Conservation (phyloP, 2,113 vertebrate genomes). For the Vimba vimba region DNA sequence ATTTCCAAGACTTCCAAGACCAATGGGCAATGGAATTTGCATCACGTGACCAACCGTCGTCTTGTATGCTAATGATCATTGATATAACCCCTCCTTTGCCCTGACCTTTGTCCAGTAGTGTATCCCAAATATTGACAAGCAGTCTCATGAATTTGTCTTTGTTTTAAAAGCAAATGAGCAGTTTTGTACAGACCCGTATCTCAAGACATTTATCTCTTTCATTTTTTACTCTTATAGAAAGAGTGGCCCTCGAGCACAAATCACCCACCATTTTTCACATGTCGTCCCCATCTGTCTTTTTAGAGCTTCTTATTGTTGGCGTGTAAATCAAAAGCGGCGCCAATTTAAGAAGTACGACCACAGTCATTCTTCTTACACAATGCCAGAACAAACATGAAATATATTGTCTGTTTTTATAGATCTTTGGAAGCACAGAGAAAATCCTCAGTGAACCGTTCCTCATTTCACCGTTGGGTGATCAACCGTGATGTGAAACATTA, state of each 20-base stretch:
- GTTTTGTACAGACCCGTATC: constrained; percentile 12
- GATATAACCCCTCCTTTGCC: constrained; percentile 65
- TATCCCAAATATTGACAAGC: constrained; percentile 28
- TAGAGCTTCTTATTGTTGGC: constrained; percentile 17
- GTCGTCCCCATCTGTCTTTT: constrained; percentile 32
- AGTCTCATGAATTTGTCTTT: constrained; percentile 39
- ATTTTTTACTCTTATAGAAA: constrained; percentile 10
- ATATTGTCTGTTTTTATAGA: constrained; percentile 16
- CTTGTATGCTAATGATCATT: constrained; percentile 74
- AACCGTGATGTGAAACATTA: constrained; percentile 35
- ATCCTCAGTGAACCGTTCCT: constrained; percentile 22
- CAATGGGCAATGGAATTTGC: constrained; percentile 63
- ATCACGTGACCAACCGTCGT: constrained; percentile 65
- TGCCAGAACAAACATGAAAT: constrained; percentile 44
- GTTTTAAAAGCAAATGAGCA: constrained; percentile 30
- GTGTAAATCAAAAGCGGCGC: constrained; percentile 36
- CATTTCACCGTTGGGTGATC: constrained; percentile 37
- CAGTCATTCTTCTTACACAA: constrained; percentile 40
- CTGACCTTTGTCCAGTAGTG: constrained; percentile 28
- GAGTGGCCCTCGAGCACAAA: constrained; percentile 15
- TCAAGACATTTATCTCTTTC: constrained; percentile 19
- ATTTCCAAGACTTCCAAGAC: background rate
- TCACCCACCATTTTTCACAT: constrained; percentile 39
- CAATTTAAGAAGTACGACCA: constrained; percentile 35
- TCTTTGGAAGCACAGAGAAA: constrained; percentile 6